Conservation (phyloP, 1,140 invertebrate species). For the Cotesia vestalis region DNA sequence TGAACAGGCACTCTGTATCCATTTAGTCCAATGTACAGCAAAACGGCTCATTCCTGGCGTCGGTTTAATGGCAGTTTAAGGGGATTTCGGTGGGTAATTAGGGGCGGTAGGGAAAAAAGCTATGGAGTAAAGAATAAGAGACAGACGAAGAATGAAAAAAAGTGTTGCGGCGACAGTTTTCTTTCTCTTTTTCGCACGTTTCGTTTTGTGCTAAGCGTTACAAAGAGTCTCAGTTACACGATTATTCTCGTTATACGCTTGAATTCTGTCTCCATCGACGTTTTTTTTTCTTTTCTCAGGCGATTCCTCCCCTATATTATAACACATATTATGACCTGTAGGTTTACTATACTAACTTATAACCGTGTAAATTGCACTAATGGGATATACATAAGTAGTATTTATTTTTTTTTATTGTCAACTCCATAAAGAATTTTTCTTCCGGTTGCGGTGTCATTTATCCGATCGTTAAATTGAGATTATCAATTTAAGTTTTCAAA, state of each 20-base stretch:
- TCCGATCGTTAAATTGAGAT: too few relatives aligned
- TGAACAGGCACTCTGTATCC: conserved; percentile 35
- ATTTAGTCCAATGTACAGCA: conserved; percentile 28
- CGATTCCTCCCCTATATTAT: conserved; percentile 1
- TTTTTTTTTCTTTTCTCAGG: conserved; percentile 38
- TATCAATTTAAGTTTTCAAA: too few relatives aligned
- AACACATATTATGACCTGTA: not conserved
- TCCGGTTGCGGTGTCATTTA: too few relatives aligned
- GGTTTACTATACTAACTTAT: not conserved
- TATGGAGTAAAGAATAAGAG: conserved; percentile 26
- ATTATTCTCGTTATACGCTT: conserved; percentile 43
- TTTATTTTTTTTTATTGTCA: too few relatives aligned
- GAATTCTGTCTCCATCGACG: conserved; percentile 32
- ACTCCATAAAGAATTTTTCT: too few relatives aligned
- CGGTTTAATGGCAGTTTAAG: conserved; percentile 57
- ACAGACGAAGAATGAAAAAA: conserved; percentile 16
- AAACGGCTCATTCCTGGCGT: conserved; percentile 40
- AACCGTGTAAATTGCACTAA: too few relatives aligned
- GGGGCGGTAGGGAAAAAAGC: conserved; percentile 36
- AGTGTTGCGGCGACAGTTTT: conserved; percentile 17
- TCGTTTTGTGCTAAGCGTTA: conserved; percentile 44
- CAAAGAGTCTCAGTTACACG: conserved; percentile 57
- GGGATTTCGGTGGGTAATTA: conserved; percentile 56
- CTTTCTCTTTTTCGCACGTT: conserved; percentile 9
- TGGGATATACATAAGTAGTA: too few relatives aligned